A percentile compares a stretch with the other conserved stretches of the same genome.
Conservation (phyloP, 1,140 invertebrate species). For the Hyles vespertilio region DNA sequence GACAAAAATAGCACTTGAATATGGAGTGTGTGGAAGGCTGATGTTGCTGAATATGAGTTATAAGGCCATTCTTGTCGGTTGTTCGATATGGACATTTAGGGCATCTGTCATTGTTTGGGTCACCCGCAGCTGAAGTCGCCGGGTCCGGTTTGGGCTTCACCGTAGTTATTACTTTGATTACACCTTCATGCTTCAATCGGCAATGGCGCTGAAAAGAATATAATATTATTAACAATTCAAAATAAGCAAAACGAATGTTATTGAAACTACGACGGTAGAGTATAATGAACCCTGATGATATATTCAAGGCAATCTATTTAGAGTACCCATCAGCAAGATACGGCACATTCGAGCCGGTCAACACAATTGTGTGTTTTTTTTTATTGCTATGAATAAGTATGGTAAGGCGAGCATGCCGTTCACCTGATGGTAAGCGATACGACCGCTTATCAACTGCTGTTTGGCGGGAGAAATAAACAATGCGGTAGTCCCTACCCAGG, state of each 20-base stretch:
- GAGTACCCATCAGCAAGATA: neutral
- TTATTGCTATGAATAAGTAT: too few relatives aligned
- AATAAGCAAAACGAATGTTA: too few relatives aligned
- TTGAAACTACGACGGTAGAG: too few relatives aligned
- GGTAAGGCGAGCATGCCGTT: too few relatives aligned
- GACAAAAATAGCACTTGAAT: slow-evolving; percentile 89
- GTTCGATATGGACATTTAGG: slow-evolving; percentile 86
- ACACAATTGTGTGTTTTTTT: neutral
- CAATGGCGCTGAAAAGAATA: slow-evolving; percentile 80
- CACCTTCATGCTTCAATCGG: slow-evolving; percentile 83
- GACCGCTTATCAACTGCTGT: too few relatives aligned
- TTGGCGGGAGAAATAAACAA: too few relatives aligned
- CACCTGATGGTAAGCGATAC: too few relatives aligned
- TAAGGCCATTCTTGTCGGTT: slow-evolving; percentile 79
- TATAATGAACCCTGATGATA: too few relatives aligned
- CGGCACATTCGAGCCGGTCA: neutral
- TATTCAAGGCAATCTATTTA: neutral
- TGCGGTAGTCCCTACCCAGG: too few relatives aligned
- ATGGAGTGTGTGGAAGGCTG: slow-evolving; percentile 81
- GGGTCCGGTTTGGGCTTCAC: slow-evolving; percentile 61
- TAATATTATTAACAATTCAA: too few relatives aligned
- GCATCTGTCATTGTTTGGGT: slow-evolving; percentile 74
- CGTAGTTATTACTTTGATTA: slow-evolving; percentile 79
- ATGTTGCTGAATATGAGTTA: slow-evolving; percentile 85
- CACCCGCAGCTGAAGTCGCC: slow-evolving; percentile 33